A percentile compares a stretch with the other conserved stretches of the same genome.
phyloP scores from a whole-genome alignment of 2,888 invertebrate species.

The Spilosoma lubricipeda region DNA sequence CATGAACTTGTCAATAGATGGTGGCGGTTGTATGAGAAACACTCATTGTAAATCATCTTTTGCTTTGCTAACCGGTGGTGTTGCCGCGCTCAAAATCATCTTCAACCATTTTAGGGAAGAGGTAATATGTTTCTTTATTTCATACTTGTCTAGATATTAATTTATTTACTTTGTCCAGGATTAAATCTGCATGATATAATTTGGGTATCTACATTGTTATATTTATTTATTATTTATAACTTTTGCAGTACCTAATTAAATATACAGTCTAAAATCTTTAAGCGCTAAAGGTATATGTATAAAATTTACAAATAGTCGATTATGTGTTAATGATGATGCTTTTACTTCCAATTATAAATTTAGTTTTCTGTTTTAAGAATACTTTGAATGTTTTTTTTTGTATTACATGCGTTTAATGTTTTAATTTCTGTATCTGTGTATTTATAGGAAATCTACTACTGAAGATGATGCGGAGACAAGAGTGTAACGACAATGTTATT shows the following conservation, averaged over 20 bases:
- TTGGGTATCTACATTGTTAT: background rate
- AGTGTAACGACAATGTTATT: slow-evolving; percentile 68
- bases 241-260: background rate
- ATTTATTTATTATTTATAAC: background rate
- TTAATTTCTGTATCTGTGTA: slow-evolving; percentile 51
- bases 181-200: background rate
- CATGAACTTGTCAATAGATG: slow-evolving; percentile 77
- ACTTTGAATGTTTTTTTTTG: background rate
- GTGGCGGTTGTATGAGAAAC: slow-evolving; percentile 86
- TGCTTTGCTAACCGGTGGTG: slow-evolving; percentile 85
- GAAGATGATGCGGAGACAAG: slow-evolving; percentile 84
- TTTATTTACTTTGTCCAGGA: background rate
- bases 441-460: slow-evolving; percentile 85
- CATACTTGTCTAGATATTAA: slow-evolving; percentile 16
- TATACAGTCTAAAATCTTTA: no score
- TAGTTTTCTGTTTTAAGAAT: no score
- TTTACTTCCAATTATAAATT: no score
- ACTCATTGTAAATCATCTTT: slow-evolving; percentile 85
- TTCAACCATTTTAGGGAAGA: slow-evolving; percentile 78
- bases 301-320: no score
- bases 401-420: background rate
- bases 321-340: no score
- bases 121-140: slow-evolving; percentile 52
- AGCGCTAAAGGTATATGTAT: no score
- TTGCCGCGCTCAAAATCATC: slow-evolving; percentile 71